A percentile compares a stretch with the other conserved stretches of the same genome.
These are phyloP conservation scores for Apamea epomidion DNA, from an alignment of 2,888 invertebrate species.

Conservation along the genomic window DNA sequence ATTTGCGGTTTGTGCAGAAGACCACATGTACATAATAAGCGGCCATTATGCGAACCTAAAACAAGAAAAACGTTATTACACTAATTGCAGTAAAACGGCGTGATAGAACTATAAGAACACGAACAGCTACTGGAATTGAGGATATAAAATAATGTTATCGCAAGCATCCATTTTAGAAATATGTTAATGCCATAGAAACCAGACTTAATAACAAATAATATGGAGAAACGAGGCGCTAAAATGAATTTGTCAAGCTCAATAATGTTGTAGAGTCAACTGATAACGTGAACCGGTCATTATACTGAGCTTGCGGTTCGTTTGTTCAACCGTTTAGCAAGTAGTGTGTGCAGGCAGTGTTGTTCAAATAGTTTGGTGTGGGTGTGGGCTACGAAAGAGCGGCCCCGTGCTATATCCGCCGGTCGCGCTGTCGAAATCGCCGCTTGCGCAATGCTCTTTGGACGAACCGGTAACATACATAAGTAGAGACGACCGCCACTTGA, in stretches of 20 bases:
- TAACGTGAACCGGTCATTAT: slow-evolving; percentile 77
- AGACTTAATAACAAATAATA: slow-evolving; percentile 6
- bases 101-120: slow-evolving; percentile 36
- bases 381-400: slow-evolving; percentile 86
- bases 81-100: slow-evolving; percentile 48
- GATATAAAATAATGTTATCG: slow-evolving; percentile 15
- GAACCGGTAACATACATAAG: slow-evolving; percentile 80
- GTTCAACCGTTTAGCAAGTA: slow-evolving; percentile 82
- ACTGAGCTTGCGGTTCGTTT: slow-evolving; percentile 78
- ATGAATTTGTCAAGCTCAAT: slow-evolving; percentile 57
- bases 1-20: slow-evolving; percentile 61
- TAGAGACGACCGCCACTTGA: slow-evolving; percentile 72
- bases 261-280: slow-evolving; percentile 73
- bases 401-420: slow-evolving; percentile 87
- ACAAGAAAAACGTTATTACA: slow-evolving; percentile 55
- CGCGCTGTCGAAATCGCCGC: slow-evolving; percentile 84
- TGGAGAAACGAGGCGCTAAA: slow-evolving; percentile 50
- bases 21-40: slow-evolving; percentile 50
- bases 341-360: slow-evolving; percentile 79
- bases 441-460: slow-evolving; percentile 86
- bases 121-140: slow-evolving; percentile 14
- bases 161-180: neutral
- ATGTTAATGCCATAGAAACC: slow-evolving; percentile 8
- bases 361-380: slow-evolving; percentile 83
- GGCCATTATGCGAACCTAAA: slow-evolving; percentile 40